Conservation (phyloP, 2,888 invertebrate genomes). For the Chironomus tentans region DNA sequence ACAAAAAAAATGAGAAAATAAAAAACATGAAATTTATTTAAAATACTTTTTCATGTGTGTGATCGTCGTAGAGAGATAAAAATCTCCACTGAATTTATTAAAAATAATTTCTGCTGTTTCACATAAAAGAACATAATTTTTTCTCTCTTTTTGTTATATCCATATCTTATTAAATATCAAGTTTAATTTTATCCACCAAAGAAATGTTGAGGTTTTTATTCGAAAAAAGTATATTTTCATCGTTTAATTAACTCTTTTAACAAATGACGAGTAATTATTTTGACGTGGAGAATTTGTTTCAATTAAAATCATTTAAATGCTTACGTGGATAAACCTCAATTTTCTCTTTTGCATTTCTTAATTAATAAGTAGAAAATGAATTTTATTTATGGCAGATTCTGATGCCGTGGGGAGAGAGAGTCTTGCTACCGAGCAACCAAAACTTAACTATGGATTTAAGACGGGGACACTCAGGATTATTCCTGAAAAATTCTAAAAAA, state of each 20-base stretch:
- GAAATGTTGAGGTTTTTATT: background rate
- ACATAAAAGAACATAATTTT: background rate
- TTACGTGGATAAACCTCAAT: background rate
- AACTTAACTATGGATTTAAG: no score
- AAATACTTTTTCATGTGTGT: background rate
- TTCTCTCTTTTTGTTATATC: background rate
- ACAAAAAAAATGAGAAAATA: background rate
- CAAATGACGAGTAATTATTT: constrained; percentile 20
- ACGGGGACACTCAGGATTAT: no score
- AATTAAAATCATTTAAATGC: background rate
- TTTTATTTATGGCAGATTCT: no score
- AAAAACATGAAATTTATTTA: background rate
- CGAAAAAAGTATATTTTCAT: background rate
- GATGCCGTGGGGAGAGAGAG: no score
- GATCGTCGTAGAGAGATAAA: background rate
- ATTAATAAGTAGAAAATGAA: background rate
- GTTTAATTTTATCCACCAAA: background rate
- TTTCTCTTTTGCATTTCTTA: background rate
- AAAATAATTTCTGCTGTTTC: constrained; percentile 16
- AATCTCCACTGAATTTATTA: constrained; percentile 15
- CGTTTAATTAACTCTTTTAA: constrained; percentile 23
- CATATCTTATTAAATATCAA: background rate
- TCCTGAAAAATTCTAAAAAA: no score
- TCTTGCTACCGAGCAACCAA: no score
- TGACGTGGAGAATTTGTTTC: constrained; percentile 20